phyloP scores from a whole-genome alignment of 2,113 vertebrate species.

The Chelonoidis abingdonii region DNA sequence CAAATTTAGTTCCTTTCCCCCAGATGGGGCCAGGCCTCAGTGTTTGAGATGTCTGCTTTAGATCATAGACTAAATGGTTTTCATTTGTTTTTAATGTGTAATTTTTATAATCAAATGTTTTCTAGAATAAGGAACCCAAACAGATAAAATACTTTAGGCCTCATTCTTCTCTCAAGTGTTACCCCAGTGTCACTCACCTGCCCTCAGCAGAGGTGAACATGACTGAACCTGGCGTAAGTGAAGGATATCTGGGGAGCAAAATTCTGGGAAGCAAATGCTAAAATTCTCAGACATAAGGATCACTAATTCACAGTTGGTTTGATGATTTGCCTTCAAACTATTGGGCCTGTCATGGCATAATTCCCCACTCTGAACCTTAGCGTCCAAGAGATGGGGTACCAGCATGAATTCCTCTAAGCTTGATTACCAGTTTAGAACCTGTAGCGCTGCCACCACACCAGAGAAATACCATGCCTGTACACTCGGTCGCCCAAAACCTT shows the following conservation, averaged over 20 bases:
- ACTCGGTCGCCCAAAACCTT: too few species aligned
- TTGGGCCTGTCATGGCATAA: background rate
- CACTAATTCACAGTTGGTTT: background rate
- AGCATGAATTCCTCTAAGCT: too few species aligned
- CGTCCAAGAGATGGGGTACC: too few species aligned
- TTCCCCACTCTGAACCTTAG: too few species aligned
- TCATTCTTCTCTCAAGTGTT: background rate
- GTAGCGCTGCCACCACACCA: too few species aligned
- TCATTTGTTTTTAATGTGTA: background rate
- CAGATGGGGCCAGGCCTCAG: background rate
- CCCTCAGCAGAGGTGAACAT: background rate
- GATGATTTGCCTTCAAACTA: background rate
- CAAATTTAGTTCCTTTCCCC: background rate
- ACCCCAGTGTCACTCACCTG: background rate
- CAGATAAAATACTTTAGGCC: background rate
- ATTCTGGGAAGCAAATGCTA: background rate
- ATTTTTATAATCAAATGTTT: background rate
- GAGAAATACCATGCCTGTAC: too few species aligned
- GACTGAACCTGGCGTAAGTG: background rate
- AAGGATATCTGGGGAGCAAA: background rate
- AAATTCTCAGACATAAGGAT: background rate
- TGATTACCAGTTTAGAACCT: too few species aligned
- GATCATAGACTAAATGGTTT: background rate
- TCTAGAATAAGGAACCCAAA: background rate
- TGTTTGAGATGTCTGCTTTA: background rate